Conservation (phyloP, 2,797 vertebrate genomes). For the Thalassophryne amazonica region DNA sequence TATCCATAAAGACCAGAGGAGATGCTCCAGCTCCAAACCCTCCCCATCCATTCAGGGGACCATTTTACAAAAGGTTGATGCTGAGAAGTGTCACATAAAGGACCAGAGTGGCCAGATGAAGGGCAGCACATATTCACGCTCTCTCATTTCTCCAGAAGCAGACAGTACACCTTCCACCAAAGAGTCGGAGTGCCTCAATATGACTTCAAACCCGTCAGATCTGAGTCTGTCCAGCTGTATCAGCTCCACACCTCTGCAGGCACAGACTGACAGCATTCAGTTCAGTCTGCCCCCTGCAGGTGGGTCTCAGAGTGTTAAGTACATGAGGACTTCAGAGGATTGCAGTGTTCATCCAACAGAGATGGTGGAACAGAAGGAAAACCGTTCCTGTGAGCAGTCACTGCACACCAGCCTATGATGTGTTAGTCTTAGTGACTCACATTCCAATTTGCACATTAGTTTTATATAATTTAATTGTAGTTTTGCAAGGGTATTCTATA, state of each 20-base stretch:
- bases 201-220: conserved; percentile 52
- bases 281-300: conserved; percentile 65
- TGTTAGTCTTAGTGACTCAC: conserved; percentile 58
- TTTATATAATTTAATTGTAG: conserved; percentile 67
- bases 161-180: conserved; percentile 28
- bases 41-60: conserved; percentile 5
- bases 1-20: conserved; percentile 27
- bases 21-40: conserved; percentile 13
- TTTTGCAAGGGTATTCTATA: conserved; percentile 73
- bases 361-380: conserved; percentile 23
- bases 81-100: neutral
- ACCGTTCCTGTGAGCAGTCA: conserved; percentile 59
- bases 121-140: conserved; percentile 25
- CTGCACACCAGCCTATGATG: conserved; percentile 78
- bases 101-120: conserved; percentile 7
- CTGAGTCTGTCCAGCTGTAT: conserved; percentile 74
- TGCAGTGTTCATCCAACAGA: conserved; percentile 10
- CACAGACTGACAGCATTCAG: conserved; percentile 65
- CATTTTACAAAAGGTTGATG: conserved; percentile 7
- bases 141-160: conserved; percentile 25
- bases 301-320: conserved; percentile 61
- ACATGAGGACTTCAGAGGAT: conserved; percentile 55
- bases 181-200: conserved; percentile 31
- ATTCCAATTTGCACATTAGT: conserved; percentile 86
- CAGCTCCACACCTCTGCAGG: conserved; percentile 78